Evolutionary conservation across 2,113 vertebrate genomes (phyloP).

Genomic region (Myotis davidii): DNA sequence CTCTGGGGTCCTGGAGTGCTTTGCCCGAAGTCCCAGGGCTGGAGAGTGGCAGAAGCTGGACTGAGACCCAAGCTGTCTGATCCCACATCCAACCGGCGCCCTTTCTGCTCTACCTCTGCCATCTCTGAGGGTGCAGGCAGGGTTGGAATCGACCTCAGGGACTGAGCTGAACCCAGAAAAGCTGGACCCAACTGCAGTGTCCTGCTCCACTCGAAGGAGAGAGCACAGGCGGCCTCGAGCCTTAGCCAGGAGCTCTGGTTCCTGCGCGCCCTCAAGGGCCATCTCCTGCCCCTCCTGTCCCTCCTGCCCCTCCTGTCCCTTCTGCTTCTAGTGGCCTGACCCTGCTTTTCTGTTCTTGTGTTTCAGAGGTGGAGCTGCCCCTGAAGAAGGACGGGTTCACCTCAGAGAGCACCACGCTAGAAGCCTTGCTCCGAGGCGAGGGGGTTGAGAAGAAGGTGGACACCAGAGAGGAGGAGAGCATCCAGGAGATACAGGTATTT

Average conservation of each 20-base stretch:
- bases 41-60: not conserved
- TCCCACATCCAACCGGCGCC: fast-evolving
- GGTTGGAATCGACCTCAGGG: not conserved
- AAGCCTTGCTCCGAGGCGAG: slow-evolving; percentile 94
- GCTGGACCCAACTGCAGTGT: too few species aligned
- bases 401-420: slow-evolving; percentile 94
- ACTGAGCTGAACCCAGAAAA: not conserved
- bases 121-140: not conserved
- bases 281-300: not conserved
- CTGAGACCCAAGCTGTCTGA: not conserved
- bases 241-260: not conserved
- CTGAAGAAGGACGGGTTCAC: slow-evolving; percentile 91
- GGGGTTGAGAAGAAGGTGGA: slow-evolving; percentile 93
- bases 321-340: not conserved
- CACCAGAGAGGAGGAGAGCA: slow-evolving; percentile 93
- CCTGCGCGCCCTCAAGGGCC: not conserved
- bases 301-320: not conserved
- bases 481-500: slow-evolving; percentile 95
- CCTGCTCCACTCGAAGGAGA: not conserved
- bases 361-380: slow-evolving; percentile 89
- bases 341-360: slow-evolving; percentile 55
- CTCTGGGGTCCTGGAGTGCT: not conserved
- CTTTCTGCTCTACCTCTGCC: not conserved
- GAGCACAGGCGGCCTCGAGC: fast-evolving
- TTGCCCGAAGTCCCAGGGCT: not conserved